Evolutionary conservation across 2,113 vertebrate species (phyloP).

Genomic region (Diadophis punctatus): DNA sequence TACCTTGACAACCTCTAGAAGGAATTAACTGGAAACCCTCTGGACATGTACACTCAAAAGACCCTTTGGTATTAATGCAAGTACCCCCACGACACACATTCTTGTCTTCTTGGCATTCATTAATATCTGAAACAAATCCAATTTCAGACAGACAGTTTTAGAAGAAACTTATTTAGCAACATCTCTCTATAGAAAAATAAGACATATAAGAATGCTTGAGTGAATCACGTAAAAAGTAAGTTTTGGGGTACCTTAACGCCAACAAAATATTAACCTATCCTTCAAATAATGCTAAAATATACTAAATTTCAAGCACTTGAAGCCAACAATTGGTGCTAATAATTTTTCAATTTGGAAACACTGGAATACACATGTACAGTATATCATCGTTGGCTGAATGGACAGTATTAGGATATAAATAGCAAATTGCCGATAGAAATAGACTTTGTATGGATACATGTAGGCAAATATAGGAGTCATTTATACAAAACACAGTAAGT

Average conservation of each 20-base stretch:
- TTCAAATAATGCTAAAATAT: neutral
- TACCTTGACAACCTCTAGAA: constrained; percentile 84
- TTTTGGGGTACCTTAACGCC: neutral
- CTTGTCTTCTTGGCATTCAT: constrained; percentile 82
- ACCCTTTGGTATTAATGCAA: constrained; percentile 87
- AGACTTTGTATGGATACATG: neutral
- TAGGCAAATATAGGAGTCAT: neutral
- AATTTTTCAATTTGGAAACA: neutral
- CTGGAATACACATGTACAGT: neutral
- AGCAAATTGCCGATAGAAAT: neutral
- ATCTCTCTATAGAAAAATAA: neutral
- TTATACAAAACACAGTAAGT: neutral
- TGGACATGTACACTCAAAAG: constrained; percentile 86
- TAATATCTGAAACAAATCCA: constrained; percentile 79
- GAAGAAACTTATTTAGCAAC: neutral
- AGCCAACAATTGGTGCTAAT: neutral
- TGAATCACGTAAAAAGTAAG: neutral
- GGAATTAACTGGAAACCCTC: constrained; percentile 80
- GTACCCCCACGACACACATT: constrained; percentile 77
- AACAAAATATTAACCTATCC: neutral
- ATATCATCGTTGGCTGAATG: no score
- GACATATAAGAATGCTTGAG: neutral
- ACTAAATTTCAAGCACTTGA: neutral
- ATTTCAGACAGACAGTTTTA: constrained; percentile 3
- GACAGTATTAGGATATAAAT: neutral